These are phyloP conservation scores for Gryllus longicercus DNA, from an alignment of 2,888 invertebrate genomes.

Conservation along the genomic window DNA sequence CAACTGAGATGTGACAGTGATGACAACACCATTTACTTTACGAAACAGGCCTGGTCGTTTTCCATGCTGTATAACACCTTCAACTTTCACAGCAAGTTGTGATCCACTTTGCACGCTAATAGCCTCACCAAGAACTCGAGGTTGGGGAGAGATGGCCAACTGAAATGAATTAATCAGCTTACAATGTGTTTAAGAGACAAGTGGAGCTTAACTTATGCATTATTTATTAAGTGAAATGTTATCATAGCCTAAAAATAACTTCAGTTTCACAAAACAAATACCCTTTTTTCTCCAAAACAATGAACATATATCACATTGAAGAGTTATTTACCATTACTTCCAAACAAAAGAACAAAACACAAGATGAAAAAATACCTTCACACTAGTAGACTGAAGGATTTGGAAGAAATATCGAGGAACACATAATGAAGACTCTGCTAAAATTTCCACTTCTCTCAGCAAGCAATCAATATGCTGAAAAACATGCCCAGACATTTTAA, in stretches of 20 bases:
- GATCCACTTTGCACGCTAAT: slow-evolving; percentile 79
- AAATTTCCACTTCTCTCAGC: slow-evolving; percentile 58
- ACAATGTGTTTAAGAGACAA: not conserved
- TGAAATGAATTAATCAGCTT: slow-evolving; percentile 39
- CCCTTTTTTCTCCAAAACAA: not conserved
- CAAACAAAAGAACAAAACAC: not conserved
- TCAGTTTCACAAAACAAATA: not conserved
- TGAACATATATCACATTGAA: too few relatives aligned
- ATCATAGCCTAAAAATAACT: not conserved
- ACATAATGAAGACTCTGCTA: slow-evolving; percentile 62
- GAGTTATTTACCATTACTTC: not conserved
- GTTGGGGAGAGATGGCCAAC: slow-evolving; percentile 77
- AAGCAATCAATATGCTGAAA: slow-evolving; percentile 47
- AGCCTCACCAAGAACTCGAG: slow-evolving; percentile 74
- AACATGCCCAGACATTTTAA: not conserved
- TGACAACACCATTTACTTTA: slow-evolving; percentile 65
- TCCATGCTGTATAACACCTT: slow-evolving; percentile 82
- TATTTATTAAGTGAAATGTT: too few relatives aligned
- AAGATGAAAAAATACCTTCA: slow-evolving; percentile 54
- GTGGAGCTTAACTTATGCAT: too few relatives aligned
- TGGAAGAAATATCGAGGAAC: slow-evolving; percentile 80
- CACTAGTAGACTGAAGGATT: slow-evolving; percentile 75
- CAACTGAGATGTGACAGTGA: slow-evolving; percentile 65
- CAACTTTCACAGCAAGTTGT: slow-evolving; percentile 86
- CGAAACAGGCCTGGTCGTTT: slow-evolving; percentile 65